Evolutionary conservation across 2,113 vertebrate genomes (phyloP).

Genomic region (Empidonax traillii): DNA sequence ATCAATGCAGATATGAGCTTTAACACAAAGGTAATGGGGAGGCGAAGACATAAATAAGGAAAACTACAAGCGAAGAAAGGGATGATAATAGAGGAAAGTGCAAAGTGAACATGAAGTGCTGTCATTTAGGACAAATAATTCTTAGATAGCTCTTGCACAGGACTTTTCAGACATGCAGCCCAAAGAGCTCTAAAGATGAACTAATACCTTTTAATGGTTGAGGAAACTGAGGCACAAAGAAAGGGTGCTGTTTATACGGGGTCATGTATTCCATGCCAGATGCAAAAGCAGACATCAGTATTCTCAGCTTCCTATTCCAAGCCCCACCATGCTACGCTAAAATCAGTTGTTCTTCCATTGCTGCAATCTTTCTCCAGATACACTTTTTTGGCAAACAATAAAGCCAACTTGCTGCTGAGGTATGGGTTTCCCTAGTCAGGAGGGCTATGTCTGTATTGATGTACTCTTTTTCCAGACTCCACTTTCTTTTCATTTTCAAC

Average conservation of each 20-base stretch:
- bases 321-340: background rate
- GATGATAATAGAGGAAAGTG: slow-evolving; percentile 4
- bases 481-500: slow-evolving; percentile 2
- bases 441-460: background rate
- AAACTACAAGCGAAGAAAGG: slow-evolving; percentile 26
- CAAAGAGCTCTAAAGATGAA: background rate
- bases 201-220: background rate
- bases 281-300: background rate
- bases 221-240: slow-evolving; percentile 47
- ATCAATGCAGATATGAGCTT: slow-evolving; percentile 55
- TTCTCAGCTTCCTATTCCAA: background rate
- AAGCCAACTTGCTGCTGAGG: background rate
- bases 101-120: background rate
- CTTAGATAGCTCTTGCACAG: background rate
- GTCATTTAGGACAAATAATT: slow-evolving; percentile 32
- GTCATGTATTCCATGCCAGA: background rate
- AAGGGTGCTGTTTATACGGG: background rate
- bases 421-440: background rate
- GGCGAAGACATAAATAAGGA: slow-evolving; percentile 61
- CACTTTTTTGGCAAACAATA: background rate
- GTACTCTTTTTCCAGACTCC: background rate
- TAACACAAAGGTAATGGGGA: slow-evolving; percentile 46
- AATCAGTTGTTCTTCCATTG: slow-evolving; percentile 9
- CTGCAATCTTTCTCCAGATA: background rate
- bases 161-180: background rate